These are phyloP conservation scores for Rhyacophila brunnea DNA, from an alignment of 1,140 invertebrate species.

Conservation along the genomic window DNA sequence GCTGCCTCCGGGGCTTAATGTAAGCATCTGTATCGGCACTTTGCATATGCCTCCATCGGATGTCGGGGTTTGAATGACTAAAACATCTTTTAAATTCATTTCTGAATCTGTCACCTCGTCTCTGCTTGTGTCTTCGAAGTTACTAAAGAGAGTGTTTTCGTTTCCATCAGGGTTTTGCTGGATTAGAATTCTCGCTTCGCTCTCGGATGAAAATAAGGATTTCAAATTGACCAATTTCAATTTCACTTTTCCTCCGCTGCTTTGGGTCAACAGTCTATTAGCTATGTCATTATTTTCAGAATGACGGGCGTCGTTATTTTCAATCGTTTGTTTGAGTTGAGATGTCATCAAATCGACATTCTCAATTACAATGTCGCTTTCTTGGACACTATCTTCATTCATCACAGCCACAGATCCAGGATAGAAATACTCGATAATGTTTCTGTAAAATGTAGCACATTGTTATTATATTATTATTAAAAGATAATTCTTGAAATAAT, in stretches of 20 bases:
- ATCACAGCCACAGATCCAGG: conserved; percentile 1
- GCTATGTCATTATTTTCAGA: not conserved
- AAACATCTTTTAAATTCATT: conserved; percentile 12
- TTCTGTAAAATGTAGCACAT: no score
- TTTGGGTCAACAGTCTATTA: not conserved
- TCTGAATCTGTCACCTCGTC: conserved; percentile 6
- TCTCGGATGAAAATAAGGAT: conserved; percentile 3
- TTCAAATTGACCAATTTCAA: conserved; percentile 18
- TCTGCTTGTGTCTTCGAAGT: not conserved
- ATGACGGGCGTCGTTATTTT: conserved; percentile 1
- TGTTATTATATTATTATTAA: no score
- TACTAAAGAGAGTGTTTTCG: conserved; percentile 16
- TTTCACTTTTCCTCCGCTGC: conserved; percentile 7
- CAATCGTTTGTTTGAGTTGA: conserved; percentile 1
- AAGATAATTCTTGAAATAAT: no score
- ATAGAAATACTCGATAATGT: conserved; percentile 20
- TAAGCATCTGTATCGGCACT: conserved; percentile 22
- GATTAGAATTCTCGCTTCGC: conserved; percentile 5
- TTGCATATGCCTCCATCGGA: conserved; percentile 6
- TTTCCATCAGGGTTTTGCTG: conserved; percentile 12
- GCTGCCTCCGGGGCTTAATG: conserved; percentile 5
- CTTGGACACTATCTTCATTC: not conserved
- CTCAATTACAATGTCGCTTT: conserved; percentile 11
- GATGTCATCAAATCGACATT: conserved; percentile 13
- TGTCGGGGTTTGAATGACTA: conserved; percentile 9